Base-by-base conservation (phyloP, 2,113 vertebrate species). In the Cottus gobio region DNA sequence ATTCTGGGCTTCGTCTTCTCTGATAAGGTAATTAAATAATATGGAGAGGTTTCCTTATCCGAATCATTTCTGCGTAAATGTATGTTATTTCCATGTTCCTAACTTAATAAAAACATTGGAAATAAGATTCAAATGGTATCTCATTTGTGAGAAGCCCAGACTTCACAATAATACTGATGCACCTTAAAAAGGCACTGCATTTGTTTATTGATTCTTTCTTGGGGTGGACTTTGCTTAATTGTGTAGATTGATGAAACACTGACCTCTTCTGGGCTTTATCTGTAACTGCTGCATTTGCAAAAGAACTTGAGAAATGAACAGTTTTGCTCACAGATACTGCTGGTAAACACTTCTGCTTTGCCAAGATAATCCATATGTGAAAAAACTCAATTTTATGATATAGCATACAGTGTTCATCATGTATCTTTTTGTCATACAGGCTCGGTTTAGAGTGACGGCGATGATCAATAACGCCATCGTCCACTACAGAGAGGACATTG, bases 1-100 rank as follows among this genome's bases (percentile, higher is more conserved):
- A 56, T 96, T 83, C 91, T 98, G 77, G 97, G 96, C 71, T 99
- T 99, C 16, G 28, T 97, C 83, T 98, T 98, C 92, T 96, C 97
- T 0, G 97, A 98, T 77, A 95, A 96, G 96, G 98, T 99, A 88
- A 77, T 3, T 0, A 26, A 73, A 69, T 26, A 50, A 36, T 4
- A 13, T 34, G 3, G 68, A 54, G 4, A 26, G 30, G 10, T n/a
- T 39, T 39, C 9, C 50, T 20, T 22, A 1, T 74, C 3, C 2
- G 1, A 26, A 20, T 24, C 26, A 44, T 16, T 6, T 36, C 22
- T 10, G 16, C 3, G 28, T 13, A n/a, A 57, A 36, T 56, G 39
- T 44, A 58, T 44, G 31, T 54, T 54, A 24, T 54, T 24, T 54
- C 50, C 50, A 54, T 3, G n/a, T 54, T 54, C 13, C 26, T 26